Evolutionary conservation across 2,888 invertebrate species (phyloP).

Genomic region (Caenorhabditis panamensis): DNA sequence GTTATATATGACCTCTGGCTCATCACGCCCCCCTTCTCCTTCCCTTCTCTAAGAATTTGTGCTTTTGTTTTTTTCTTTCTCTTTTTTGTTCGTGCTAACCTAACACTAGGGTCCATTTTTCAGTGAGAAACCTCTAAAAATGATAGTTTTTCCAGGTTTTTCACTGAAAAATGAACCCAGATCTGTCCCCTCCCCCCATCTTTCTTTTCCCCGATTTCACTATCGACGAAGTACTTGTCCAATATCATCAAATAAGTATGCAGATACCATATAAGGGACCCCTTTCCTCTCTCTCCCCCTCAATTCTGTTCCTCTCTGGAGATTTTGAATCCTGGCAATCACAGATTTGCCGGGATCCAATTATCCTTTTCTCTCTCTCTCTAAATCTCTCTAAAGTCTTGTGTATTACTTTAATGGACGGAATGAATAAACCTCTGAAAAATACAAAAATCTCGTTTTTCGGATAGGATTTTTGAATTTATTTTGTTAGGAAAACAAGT

Average conservation of each 20-base stretch:
- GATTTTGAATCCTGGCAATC: neutral
- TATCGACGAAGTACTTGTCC: slow-evolving; percentile 59
- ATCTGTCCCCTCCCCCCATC: neutral
- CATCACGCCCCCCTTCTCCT: neutral
- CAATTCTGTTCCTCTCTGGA: neutral
- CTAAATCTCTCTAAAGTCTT: slow-evolving; percentile 29
- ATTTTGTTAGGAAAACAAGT: slow-evolving; percentile 8
- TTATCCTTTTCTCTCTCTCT: neutral
- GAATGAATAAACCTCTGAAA: slow-evolving; percentile 59
- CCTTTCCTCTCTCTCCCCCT: neutral
- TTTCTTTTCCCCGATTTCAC: slow-evolving; percentile 49
- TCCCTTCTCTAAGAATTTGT: slow-evolving; percentile 2
- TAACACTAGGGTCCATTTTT: neutral
- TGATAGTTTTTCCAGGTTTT: neutral
- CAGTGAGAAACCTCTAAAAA: neutral
- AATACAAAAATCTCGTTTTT: neutral
- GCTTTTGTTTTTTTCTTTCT: slow-evolving; percentile 21
- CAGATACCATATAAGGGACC: neutral
- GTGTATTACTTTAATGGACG: slow-evolving; percentile 58
- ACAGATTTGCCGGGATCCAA: slow-evolving; percentile 3
- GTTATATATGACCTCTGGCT: slow-evolving; percentile 34
- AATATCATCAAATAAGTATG: slow-evolving; percentile 41
- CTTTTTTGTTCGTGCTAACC: slow-evolving; percentile 44
- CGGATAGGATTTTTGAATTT: neutral
- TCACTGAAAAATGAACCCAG: neutral